Evolutionary conservation across 2,888 invertebrate species (phyloP), one percentile per base, ranked within the genome.

Genomic region (Amphiduros pacificus): DNA sequence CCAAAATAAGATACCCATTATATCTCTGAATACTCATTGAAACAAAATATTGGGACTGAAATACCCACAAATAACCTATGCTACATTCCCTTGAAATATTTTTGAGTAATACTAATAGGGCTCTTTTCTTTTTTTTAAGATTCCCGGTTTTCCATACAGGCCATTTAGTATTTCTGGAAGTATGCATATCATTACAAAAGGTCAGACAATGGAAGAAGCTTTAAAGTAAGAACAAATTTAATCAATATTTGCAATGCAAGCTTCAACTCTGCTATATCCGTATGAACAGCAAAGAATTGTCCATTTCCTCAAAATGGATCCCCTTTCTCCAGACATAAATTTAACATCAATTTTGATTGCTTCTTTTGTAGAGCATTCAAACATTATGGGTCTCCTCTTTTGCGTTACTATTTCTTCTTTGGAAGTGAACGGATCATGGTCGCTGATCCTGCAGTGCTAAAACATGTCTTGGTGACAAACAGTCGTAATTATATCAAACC

Each of bases 381-480:
- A n/a, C n/a, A n/a, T n/a, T n/a, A n/a, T n/a, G n/a, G n/a, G n/a
- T n/a, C n/a, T n/a, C n/a, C n/a, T n/a, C 20, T 77, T 24, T 69
- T 73, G 6, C 64, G 77, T 1, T 77, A 71, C 60, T 77, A 77
- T 62, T 70, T 65, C 55, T 67, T 75, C 55, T 73, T 73, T 56
- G 77, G 77, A 1, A 61, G 66, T 51, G 73, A 71, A 53, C 63
- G 73, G 40, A 48, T 77, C 6, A 58, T 75, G 20, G 67, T 74
- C 17, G 75, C 73, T n/a, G 77, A 77, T 61, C 76, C 77, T 4
- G 73, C 71, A 2, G 59, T 72, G 5, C 67, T 74, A 20, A 66
- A 71, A 53, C 73, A 77, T 55, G 64, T 77, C 32, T 55, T 71
- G 11, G 73, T 77, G 32, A 74, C 74, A 14, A 75, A 77, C 69